Percentiles rank a stretch among this genome's conserved stretches.
These are phyloP conservation scores for Thermophis baileyi DNA, from an alignment of 2,113 vertebrate genomes.

Conservation along the genomic window DNA sequence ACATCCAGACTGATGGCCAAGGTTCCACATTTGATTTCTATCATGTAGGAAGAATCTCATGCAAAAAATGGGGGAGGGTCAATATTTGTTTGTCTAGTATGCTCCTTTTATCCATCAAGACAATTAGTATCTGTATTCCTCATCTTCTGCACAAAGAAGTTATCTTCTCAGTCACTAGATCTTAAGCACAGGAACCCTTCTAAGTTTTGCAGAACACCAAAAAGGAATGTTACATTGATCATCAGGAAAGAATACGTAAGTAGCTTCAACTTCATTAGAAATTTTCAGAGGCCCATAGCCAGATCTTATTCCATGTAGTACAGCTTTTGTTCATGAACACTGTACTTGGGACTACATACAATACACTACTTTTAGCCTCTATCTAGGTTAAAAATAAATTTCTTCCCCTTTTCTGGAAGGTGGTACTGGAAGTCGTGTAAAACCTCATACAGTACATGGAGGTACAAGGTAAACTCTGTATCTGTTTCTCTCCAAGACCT, in stretches of 20 bases:
- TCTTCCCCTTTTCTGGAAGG: background rate
- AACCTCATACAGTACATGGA: background rate
- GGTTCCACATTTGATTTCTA: background rate
- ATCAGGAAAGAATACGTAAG: background rate
- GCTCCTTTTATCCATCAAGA: background rate
- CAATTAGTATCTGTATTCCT: background rate
- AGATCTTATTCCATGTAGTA: background rate
- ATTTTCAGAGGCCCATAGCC: background rate
- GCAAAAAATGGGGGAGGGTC: background rate
- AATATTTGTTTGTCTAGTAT: background rate
- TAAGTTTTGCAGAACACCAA: background rate
- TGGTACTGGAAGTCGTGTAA: background rate
- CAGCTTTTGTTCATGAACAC: background rate
- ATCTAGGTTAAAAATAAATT: background rate
- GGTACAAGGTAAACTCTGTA: background rate
- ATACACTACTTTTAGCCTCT: background rate
- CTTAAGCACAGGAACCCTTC: background rate
- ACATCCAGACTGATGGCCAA: background rate
- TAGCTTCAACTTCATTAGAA: background rate
- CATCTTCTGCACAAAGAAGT: background rate
- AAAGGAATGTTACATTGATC: background rate
- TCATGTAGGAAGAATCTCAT: background rate
- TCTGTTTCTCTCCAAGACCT: background rate
- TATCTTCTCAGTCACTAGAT: background rate
- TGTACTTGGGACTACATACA: background rate